Conservation (phyloP, 1,140 invertebrate genomes). For the Lasioglossum albipes region DNA sequence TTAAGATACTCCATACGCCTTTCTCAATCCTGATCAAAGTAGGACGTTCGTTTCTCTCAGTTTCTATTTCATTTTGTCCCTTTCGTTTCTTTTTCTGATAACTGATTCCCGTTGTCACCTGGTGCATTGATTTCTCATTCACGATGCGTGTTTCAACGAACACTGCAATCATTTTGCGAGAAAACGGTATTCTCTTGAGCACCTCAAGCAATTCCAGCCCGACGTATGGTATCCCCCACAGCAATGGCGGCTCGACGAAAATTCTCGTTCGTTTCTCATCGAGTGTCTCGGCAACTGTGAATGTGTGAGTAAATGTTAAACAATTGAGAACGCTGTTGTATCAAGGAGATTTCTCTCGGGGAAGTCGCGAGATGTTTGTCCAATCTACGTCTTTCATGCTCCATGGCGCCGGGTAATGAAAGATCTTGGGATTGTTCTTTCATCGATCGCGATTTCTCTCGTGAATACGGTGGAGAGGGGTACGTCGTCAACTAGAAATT, state of each 20-base stretch:
- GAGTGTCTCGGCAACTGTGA: no score
- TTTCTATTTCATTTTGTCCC: background rate
- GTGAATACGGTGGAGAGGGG: background rate
- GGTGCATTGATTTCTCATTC: background rate
- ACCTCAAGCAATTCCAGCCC: background rate
- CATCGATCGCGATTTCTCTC: slow-evolving; percentile 7
- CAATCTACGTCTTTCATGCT: slow-evolving; percentile 26
- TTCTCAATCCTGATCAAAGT: slow-evolving; percentile 53
- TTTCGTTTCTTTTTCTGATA: background rate
- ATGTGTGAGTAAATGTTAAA: no score
- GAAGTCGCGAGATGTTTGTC: slow-evolving; percentile 24
- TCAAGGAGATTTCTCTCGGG: no score
- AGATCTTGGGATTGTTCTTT: slow-evolving; percentile 19
- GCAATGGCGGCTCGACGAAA: background rate
- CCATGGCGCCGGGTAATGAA: slow-evolving; percentile 42
- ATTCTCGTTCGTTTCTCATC: background rate
- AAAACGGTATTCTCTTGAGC: background rate
- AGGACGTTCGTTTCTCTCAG: slow-evolving; percentile 57
- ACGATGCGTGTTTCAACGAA: background rate
- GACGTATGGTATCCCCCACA: background rate
- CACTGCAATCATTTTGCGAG: background rate
- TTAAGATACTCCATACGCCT: background rate
- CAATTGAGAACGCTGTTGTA: no score
- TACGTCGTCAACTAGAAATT: background rate
- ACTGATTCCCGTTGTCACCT: background rate